Evolutionary conservation across 2,797 vertebrate genomes (phyloP), one percentile per base, ranked within the genome.

Genomic region (Mastacembelus armatus): DNA sequence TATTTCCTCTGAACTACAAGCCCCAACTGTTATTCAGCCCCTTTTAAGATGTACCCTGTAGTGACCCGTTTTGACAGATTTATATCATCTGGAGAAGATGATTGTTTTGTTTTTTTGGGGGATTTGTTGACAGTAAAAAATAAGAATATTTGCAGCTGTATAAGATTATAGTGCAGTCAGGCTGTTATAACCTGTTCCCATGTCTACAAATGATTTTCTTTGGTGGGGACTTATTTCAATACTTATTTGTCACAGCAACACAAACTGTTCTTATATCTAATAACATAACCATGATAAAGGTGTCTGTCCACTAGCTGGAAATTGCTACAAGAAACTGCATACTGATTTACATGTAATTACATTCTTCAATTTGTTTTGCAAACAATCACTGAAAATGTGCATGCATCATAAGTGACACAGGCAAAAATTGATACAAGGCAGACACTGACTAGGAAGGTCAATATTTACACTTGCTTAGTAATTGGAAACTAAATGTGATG

Each of bases 401-500:
- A 21, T 16, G n/a, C 18, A 18, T 72, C 50, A 15, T 7, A 43
- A 63, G 57, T 22, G 68, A 68, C 42, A 59, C 8, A 16, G 12
- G n/a, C 27, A 50, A 38, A 70, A 66, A 62, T 65, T 3, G 66
- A 68, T 39, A 26, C 29, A 35, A 22, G 5, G 1, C 22, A 32
- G 27, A 2, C 1, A 36, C 35, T 16, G 22, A 56, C 24, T 24
- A 48, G 32, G 22, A 33, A 74, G 77, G 59, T 72, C 66, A 29
- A 14, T 51, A 74, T 81, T 85, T 69, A 79, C 71, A 66, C 2
- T 55, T 9, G 19, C 60, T 66, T 19, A 71, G 66, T 81, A 78
- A 83, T 83, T 87, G 60, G 63, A 86, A 75, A 76, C 65, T 52
- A 61, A 87, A 78, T 29, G 19, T 4, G 4, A 15, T 33, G 76